Evolutionary conservation across 2,797 vertebrate species (phyloP), one percentile per base, ranked within the genome.

Genomic region (Synanceia verrucosa): DNA sequence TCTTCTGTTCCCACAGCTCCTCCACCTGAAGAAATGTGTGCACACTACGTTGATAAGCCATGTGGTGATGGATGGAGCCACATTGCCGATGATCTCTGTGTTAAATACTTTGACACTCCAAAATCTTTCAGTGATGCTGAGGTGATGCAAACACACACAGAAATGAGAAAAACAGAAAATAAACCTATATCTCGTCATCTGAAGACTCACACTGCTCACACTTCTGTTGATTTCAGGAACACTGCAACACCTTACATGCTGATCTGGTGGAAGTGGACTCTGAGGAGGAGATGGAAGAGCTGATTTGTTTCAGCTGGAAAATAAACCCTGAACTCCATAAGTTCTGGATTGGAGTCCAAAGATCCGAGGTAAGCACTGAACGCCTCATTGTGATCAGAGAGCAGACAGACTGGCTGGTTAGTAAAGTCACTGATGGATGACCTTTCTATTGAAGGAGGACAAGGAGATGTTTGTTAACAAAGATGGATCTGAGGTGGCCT

Each of bases 261-360:
- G 6, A 6, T 18, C 37, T 41, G 39, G 39, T 41, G 16, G 18
- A 16, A 41, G 2, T 41, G 3, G 16, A 41, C 39, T 2, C 3
- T 41, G 0, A 18, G 3, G 1, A 0, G 0, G 16, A 41, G 0
- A 0, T 39, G 37, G 0, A 6, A 3, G 2, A 18, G 7, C 6
- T 18, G 37, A 14, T 41, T 41, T 41, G 37, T 18, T 18, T 8
- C 16, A 41, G 16, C 37, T 18, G 6, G 18, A 8, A 2, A 18
- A 7, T 16, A 14, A 41, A 7, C 3, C 18, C 2, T 41, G 37
- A 41, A 8, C 39, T 0, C 18, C 18, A 41, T 5, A 6, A n/a
- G 9, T 41, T 41, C 4, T 41, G 39, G 39, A 41, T 41, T 41
- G 39, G 39, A 9, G 18, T 18, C 1, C 2, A 8, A 41, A 41